Evolutionary conservation across 2,888 invertebrate species (phyloP).

Genomic region (Neoaliturus tenellus): DNA sequence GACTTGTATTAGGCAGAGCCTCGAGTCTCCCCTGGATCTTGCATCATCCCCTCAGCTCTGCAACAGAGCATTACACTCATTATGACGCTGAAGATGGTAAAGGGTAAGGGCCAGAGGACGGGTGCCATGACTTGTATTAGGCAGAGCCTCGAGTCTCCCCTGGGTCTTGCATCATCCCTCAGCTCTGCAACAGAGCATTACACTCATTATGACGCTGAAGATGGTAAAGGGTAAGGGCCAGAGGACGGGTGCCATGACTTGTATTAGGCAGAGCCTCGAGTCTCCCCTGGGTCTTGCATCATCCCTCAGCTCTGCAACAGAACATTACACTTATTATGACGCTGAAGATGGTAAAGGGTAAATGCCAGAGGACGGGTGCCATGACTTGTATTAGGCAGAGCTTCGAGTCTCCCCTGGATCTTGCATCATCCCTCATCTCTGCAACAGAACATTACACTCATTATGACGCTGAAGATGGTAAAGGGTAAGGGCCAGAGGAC

Average conservation of each 20-base stretch:
- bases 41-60: slow-evolving; percentile 3
- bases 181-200: not conserved
- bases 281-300: slow-evolving; percentile 30
- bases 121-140: slow-evolving; percentile 38
- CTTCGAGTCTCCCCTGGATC: not conserved
- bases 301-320: not conserved
- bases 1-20: not conserved
- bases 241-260: slow-evolving; percentile 42
- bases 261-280: not conserved
- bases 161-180: slow-evolving; percentile 14
- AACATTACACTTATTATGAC: not conserved
- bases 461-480: no score
- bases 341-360: no score
- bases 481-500: slow-evolving; percentile 32
- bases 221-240: no score
- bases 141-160: not conserved
- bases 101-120: slow-evolving; percentile 31
- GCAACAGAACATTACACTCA: not conserved
- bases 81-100: no score
- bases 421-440: not conserved
- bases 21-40: not conserved
- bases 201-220: no score
- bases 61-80: not conserved
- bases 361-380: slow-evolving; percentile 42
- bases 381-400: slow-evolving; percentile 2